These are phyloP conservation scores for Mycetomoellerius zeteki DNA, from an alignment of 1,140 invertebrate genomes.

Conservation along the genomic window DNA sequence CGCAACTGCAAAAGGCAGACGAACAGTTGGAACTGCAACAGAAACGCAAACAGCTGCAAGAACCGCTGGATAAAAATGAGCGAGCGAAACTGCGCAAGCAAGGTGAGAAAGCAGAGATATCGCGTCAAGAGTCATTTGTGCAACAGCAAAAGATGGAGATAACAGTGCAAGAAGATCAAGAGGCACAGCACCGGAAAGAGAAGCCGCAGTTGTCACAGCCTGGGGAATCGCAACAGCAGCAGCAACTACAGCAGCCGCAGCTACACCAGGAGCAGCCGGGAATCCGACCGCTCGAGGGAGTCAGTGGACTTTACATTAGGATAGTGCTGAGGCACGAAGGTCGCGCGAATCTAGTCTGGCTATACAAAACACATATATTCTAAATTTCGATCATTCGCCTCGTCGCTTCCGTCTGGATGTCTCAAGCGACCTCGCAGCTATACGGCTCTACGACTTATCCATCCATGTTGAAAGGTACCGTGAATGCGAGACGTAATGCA, in stretches of 20 bases:
- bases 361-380: slow-evolving; percentile 86
- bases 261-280: slow-evolving; percentile 39
- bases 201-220: slow-evolving; percentile 1
- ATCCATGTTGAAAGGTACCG: slow-evolving; percentile 47
- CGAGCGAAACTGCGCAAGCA: slow-evolving; percentile 24
- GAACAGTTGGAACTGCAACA: slow-evolving; percentile 28
- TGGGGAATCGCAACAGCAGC: slow-evolving; percentile 15
- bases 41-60: background rate
- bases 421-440: background rate
- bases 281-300: slow-evolving; percentile 59
- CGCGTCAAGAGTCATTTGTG: slow-evolving; percentile 10
- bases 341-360: slow-evolving; percentile 82
- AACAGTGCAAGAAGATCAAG: slow-evolving; percentile 10
- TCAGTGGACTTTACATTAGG: slow-evolving; percentile 82
- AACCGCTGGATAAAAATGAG: background rate
- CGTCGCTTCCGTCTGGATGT: slow-evolving; percentile 29
- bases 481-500: background rate
- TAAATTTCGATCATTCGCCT: slow-evolving; percentile 69
- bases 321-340: slow-evolving; percentile 84
- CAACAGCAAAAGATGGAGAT: slow-evolving; percentile 10
- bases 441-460: slow-evolving; percentile 51
- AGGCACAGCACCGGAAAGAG: slow-evolving; percentile 11
- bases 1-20: slow-evolving; percentile 10
- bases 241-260: slow-evolving; percentile 61
- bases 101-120: slow-evolving; percentile 19